Percentiles rank a stretch among this genome's conserved stretches.
Evolutionary conservation across 2,888 invertebrate species (phyloP).

Genomic region (Cheiracanthium punctorium): DNA sequence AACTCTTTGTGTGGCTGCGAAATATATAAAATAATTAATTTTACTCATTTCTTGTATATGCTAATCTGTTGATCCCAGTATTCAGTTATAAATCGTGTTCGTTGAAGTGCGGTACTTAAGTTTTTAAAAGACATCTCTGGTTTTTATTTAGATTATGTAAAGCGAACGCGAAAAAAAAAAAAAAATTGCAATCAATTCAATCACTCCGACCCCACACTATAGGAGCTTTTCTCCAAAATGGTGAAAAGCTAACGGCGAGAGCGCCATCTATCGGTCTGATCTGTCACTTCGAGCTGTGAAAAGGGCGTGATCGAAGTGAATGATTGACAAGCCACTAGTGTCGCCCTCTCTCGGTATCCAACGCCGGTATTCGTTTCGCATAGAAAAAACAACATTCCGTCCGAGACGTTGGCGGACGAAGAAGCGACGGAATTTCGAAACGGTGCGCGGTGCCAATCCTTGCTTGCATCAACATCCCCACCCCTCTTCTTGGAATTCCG

Average conservation of each 20-base stretch:
- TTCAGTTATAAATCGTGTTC: too few relatives aligned
- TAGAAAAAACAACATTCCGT: constrained; percentile 43
- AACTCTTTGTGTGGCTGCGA: too few relatives aligned
- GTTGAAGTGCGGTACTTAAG: too few relatives aligned
- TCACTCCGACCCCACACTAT: not conserved
- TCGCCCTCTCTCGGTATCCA: constrained; percentile 48
- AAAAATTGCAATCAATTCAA: too few relatives aligned
- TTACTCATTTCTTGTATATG: too few relatives aligned
- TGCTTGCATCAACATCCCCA: not conserved
- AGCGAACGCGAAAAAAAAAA: too few relatives aligned
- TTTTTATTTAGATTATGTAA: too few relatives aligned
- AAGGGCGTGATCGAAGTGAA: constrained; percentile 35
- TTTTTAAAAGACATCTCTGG: too few relatives aligned
- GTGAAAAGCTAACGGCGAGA: not conserved
- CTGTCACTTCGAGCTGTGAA: constrained; percentile 34
- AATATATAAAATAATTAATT: too few relatives aligned
- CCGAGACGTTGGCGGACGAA: constrained; percentile 30
- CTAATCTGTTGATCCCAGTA: too few relatives aligned
- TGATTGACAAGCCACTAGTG: constrained; percentile 52
- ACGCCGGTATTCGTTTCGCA: constrained; percentile 19
- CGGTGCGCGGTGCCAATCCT: too few relatives aligned
- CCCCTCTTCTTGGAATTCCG: constrained; percentile 29
- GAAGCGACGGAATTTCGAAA: constrained; percentile 44
- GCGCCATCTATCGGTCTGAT: constrained; percentile 56
- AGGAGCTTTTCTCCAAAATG: not conserved